phyloP scores from a whole-genome alignment of 1,140 invertebrate species.

The Gryllus bimaculatus region DNA sequence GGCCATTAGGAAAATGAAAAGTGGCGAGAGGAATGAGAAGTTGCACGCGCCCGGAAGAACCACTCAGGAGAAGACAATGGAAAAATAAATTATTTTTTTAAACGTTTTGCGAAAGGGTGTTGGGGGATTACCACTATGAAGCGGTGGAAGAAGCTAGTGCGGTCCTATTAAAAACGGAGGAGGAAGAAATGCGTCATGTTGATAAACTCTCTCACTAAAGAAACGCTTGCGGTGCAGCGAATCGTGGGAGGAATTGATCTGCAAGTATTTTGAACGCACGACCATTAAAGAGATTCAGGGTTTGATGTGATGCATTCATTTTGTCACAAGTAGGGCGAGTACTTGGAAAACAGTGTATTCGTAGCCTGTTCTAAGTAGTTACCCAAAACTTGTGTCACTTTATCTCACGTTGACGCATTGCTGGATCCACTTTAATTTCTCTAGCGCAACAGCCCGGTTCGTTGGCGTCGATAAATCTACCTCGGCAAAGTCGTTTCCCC shows the following conservation, averaged over 20 bases:
- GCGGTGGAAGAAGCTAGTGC: not conserved
- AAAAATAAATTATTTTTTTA: conserved; percentile 4
- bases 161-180: not conserved
- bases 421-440: not conserved
- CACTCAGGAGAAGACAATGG: not conserved
- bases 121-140: not conserved
- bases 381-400: no score
- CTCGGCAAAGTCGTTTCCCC: not conserved
- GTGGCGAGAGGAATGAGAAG: not conserved
- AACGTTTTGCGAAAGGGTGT: not conserved
- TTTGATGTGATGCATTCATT: no score
- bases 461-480: not conserved
- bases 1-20: not conserved
- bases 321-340: no score
- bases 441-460: not conserved
- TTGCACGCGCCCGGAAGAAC: not conserved
- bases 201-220: no score
- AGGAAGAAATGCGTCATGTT: no score
- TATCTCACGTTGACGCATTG: no score
- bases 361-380: no score
- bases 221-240: no score
- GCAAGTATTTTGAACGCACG: no score
- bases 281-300: no score
- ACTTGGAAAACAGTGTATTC: no score
- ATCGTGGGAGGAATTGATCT: no score